Evolutionary conservation across 2,888 invertebrate species (phyloP), one percentile per base, ranked within the genome.

Genomic region (Caenorhabditis virilis): DNA sequence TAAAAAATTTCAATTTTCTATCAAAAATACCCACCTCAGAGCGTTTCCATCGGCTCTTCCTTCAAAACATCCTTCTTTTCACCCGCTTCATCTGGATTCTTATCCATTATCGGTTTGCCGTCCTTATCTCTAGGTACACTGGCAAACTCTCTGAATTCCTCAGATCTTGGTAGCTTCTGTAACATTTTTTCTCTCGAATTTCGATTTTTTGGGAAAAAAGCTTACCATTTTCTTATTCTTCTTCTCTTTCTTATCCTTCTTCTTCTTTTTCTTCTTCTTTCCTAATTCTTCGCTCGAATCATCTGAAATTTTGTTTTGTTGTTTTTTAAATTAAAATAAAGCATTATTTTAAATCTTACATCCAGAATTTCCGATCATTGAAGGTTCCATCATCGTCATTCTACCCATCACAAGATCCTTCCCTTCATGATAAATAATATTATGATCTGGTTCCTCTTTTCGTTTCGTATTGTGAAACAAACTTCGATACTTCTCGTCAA

Each of bases 171-270:
- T n/a, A n/a, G n/a, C n/a, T n/a, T n/a, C n/a, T n/a, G n/a, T n/a
- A n/a, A n/a, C n/a, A n/a, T n/a, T n/a, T n/a, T n/a, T n/a, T n/a
- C n/a, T n/a, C n/a, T n/a, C n/a, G n/a, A n/a, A n/a, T n/a, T n/a
- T n/a, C n/a, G n/a, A n/a, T n/a, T n/a, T n/a, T n/a, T n/a, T n/a
- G n/a, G n/a, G n/a, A n/a, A n/a, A n/a, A n/a, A n/a, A n/a, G n/a
- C n/a, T n/a, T n/a, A n/a, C n/a, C n/a, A n/a, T n/a, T n/a, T n/a
- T n/a, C n/a, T n/a, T n/a, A n/a, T 71, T 71, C 30, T 63, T 66
- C 45, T 73, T 72, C 26, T 64, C 54, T 38, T 74, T 58, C 57
- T 76, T 72, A 42, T 74, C 59, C 57, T 68, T 69, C 55, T 72
- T 71, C 53, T 75, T 65, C 42, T 56, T 60, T 45, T 75, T 69